These are phyloP conservation scores for Nicator chloris DNA, from an alignment of 2,113 vertebrate genomes.

Conservation along the genomic window DNA sequence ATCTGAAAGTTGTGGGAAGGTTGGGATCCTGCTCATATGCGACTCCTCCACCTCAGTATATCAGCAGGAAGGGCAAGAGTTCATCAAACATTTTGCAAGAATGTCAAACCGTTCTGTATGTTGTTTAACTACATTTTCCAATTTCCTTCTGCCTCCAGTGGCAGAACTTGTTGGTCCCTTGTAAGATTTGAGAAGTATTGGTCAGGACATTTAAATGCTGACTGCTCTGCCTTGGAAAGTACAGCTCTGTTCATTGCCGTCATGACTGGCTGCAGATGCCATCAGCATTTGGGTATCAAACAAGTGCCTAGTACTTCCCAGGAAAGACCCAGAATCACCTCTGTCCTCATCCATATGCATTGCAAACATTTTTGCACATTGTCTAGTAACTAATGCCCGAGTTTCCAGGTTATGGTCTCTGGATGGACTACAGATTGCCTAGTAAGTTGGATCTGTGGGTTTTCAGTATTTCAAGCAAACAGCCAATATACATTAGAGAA, in stretches of 20 bases:
- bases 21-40: neutral
- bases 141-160: neutral
- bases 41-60: neutral
- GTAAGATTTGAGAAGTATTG: neutral
- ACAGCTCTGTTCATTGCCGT: neutral
- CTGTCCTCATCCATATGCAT: neutral
- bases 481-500: neutral
- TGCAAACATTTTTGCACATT: neutral
- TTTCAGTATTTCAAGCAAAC: neutral
- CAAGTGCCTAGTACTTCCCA: neutral
- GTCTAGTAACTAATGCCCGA: neutral
- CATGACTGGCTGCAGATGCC: neutral
- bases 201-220: neutral
- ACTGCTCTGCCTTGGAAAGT: neutral
- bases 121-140: neutral
- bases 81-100: neutral
- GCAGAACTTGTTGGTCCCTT: neutral
- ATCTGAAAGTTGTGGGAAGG: neutral
- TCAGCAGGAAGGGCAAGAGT: neutral
- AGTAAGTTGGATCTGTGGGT: neutral
- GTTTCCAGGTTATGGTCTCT: neutral
- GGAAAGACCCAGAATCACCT: neutral
- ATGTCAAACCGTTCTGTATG: rapidly evolving
- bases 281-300: neutral
- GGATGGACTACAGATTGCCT: neutral